Base-by-base conservation (phyloP, 2,113 vertebrate genomes). In the Equus przewalskii region DNA sequence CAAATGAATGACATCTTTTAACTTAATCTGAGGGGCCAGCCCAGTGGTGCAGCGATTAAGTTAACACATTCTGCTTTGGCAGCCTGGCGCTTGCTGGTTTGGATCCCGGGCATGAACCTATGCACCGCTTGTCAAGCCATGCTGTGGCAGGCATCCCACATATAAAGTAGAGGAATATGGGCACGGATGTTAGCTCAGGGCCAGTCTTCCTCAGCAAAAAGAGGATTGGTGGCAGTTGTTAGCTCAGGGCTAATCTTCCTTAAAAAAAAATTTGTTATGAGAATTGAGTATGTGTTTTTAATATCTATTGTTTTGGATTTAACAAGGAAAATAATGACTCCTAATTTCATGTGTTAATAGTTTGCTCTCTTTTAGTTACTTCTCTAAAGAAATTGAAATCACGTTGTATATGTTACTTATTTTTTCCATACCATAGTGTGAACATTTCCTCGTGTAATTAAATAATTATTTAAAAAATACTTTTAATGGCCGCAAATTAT, bases 281-380 rank as follows among this genome's bases (percentile, higher is more conserved):
- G 11, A 62, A 49, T 81, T 90, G 15, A 65, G 33, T 60, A 26
- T 80, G 3, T 69, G 22, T 79, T 76, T 97, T 3, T 83, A 79
- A 83, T 88, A 82, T 82, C 14, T 92, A 11, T 28, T 30, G 89
- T 84, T 90, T 89, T 49, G 58, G 7, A 85, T 64, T 91, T 70
- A 92, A 46, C 84, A 28, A 76, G 64, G 33, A 82, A 83, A 96
- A 56, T 64, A 73, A 76, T 84, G 44, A 88, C 13, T 73, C 6
- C 33, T 62, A 6, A 75, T 81, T 72, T 91, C 24, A 26, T 33
- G 14, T 83, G 22, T 86, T 85, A 75, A 30, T 54, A 56, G 2
- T 69, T 89, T 16, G 24, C n/a, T 91, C 54, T 85, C 41, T 95
- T 81, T 76, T 36, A 22, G 21, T 69, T 93, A 69, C 15, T 56